phyloP scores from a whole-genome alignment of 2,797 vertebrate species.

The Gila robusta region DNA sequence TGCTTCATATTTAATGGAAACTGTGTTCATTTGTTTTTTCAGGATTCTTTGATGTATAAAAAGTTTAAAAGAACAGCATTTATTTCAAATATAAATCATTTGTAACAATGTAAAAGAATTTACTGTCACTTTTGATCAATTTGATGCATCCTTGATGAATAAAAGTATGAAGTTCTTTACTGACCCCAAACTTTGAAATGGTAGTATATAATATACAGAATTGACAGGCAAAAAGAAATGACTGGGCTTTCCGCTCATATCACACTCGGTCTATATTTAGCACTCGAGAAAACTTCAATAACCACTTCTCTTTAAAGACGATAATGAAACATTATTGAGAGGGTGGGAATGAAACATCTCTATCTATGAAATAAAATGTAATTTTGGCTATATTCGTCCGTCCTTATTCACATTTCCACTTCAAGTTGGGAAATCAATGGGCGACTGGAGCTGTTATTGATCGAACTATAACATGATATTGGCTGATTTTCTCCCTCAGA shows the following conservation, averaged over 20 bases:
- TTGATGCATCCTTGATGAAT: neutral
- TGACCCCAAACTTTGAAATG: too few relatives aligned
- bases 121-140: neutral
- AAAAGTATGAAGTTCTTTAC: neutral
- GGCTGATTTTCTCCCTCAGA: slow-evolving; percentile 52
- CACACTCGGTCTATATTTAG: slow-evolving; percentile 57
- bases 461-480: slow-evolving; percentile 67
- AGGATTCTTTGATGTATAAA: neutral
- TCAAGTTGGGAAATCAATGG: slow-evolving; percentile 55
- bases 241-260: neutral
- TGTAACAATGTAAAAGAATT: neutral
- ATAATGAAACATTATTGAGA: slow-evolving; percentile 64
- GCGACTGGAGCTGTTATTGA: slow-evolving; percentile 63
- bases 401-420: slow-evolving; percentile 41
- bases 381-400: slow-evolving; percentile 53
- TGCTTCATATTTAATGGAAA: too few relatives aligned
- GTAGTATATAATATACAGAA: too few relatives aligned
- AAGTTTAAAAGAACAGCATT: neutral
- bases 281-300: slow-evolving; percentile 63
- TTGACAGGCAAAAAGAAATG: neutral
- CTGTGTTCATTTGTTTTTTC: too few relatives aligned
- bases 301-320: slow-evolving; percentile 64
- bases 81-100: neutral
- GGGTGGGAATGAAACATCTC: slow-evolving; percentile 63
- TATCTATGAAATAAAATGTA: slow-evolving; percentile 58